Evolutionary conservation across 2,888 invertebrate genomes (phyloP), one percentile per base, ranked within the genome.

Genomic region (Stenotaenia linearis): DNA sequence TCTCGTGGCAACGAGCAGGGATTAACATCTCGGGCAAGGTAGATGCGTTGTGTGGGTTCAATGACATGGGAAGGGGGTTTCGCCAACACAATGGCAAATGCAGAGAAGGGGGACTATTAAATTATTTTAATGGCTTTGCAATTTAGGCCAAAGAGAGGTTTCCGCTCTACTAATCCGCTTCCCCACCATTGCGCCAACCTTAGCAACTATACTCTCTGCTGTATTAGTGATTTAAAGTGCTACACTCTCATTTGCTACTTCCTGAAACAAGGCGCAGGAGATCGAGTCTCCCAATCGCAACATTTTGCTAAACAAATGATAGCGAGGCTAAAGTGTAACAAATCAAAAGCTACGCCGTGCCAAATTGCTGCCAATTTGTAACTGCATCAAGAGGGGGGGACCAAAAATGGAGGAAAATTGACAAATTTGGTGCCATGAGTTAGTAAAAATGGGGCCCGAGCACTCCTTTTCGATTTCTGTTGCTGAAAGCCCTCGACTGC

Each of bases 1-100:
- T 56, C 56, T n/a, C 56, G 56, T 56, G 56, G 56, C 56, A 56
- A 56, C 56, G 56, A 56, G 56, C 56, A 56, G 56, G 56, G 56
- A 56, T 56, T 56, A 56, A 56, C 56, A 56, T 56, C 56, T 56
- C 56, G 56, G 21, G 56, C 56, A 40, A 40, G 40, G 40, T 40
- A 40, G 40, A 40, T 40, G 40, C 12, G 37, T 37, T 37, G 37
- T 40, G 40, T 40, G 56, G 56, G 56, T 56, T 56, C 56, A 23
- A 4, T 56, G 56, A 56, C 56, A 56, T 56, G 56, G 5, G 56
- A 21, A 10, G 40, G 40, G 40, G n/a, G 40, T 40, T 0, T 56
- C 56, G 56, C 56, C 18, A 23, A 56, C 56, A 56, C 56, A 56
- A 56, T 56, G 56, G 56, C 56, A 56, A 56, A 56, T 56, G 56